Conservation (phyloP, 2,888 invertebrate genomes). For the Lithophane leautieri region DNA sequence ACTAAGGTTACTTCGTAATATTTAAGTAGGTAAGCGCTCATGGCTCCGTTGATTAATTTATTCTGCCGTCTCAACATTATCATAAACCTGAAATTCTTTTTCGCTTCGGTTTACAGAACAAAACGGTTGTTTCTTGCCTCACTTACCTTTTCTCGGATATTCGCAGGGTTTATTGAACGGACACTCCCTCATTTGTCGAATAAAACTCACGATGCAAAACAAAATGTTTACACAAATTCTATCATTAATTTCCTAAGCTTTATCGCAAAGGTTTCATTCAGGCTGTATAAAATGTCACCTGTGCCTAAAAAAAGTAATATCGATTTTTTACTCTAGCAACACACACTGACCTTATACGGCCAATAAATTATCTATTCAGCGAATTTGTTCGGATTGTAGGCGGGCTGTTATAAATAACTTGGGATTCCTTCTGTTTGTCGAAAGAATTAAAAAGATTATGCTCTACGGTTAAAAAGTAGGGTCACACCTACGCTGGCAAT, state of each 20-base stretch:
- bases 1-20: too few relatives aligned
- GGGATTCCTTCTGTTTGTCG: slow-evolving; percentile 71
- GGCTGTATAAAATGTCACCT: slow-evolving; percentile 59
- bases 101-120: background rate
- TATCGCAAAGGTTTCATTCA: slow-evolving; percentile 66
- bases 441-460: slow-evolving; percentile 72
- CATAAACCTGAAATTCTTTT: background rate
- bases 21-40: too few relatives aligned
- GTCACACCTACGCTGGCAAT: slow-evolving; percentile 69
- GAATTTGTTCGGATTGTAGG: slow-evolving; percentile 87
- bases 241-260: slow-evolving; percentile 80
- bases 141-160: background rate
- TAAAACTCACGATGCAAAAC: slow-evolving; percentile 30
- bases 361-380: slow-evolving; percentile 87
- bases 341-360: slow-evolving; percentile 73
- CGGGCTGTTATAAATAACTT: slow-evolving; percentile 79
- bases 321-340: slow-evolving; percentile 69
- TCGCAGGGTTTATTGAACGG: slow-evolving; percentile 38
- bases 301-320: slow-evolving; percentile 60
- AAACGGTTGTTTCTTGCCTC: background rate
- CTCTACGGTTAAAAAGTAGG: slow-evolving; percentile 64
- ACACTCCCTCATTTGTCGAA: slow-evolving; percentile 51
- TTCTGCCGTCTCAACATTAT: background rate
- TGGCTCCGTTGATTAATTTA: background rate
- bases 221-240: slow-evolving; percentile 81